Conservation (phyloP, 2,113 vertebrate genomes). For the Gobius niger region DNA sequence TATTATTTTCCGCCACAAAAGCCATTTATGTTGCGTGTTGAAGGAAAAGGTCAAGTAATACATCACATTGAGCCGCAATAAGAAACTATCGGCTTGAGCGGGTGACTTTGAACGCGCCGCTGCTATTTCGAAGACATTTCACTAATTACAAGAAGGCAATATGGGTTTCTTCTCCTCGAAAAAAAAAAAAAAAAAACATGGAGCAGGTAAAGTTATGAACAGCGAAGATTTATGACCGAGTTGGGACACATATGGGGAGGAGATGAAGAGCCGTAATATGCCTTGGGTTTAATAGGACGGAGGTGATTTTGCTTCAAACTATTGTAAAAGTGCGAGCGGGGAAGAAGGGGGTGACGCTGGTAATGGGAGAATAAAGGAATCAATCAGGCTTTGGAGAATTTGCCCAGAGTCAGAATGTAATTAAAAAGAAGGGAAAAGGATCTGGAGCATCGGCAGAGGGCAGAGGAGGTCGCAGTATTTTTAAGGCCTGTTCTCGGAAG, state of each 20-base stretch:
- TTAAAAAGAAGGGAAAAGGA: slow-evolving; percentile 32
- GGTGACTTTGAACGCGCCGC: slow-evolving; percentile 16
- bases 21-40: not conserved
- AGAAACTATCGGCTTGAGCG: slow-evolving; percentile 1
- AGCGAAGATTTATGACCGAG: slow-evolving; percentile 47
- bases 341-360: not conserved
- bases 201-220: slow-evolving; percentile 36
- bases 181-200: slow-evolving; percentile 25
- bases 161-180: slow-evolving; percentile 4
- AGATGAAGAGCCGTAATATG: slow-evolving; percentile 50
- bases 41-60: slow-evolving; percentile 1
- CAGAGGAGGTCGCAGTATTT: slow-evolving; percentile 15
- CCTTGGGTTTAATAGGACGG: slow-evolving; percentile 44
- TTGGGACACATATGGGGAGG: slow-evolving; percentile 37
- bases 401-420: slow-evolving; percentile 3
- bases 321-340: slow-evolving; percentile 15
- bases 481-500: slow-evolving; percentile 29
- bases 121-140: slow-evolving; percentile 10
- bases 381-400: slow-evolving; percentile 22
- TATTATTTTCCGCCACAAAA: not conserved
- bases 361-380: slow-evolving; percentile 15
- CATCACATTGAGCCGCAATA: slow-evolving; percentile 10
- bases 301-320: slow-evolving; percentile 24
- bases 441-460: slow-evolving; percentile 7
- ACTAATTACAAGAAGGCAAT: slow-evolving; percentile 33